These are phyloP conservation scores for Columba guinea DNA, from an alignment of 2,797 vertebrate species.

Conservation along the genomic window DNA sequence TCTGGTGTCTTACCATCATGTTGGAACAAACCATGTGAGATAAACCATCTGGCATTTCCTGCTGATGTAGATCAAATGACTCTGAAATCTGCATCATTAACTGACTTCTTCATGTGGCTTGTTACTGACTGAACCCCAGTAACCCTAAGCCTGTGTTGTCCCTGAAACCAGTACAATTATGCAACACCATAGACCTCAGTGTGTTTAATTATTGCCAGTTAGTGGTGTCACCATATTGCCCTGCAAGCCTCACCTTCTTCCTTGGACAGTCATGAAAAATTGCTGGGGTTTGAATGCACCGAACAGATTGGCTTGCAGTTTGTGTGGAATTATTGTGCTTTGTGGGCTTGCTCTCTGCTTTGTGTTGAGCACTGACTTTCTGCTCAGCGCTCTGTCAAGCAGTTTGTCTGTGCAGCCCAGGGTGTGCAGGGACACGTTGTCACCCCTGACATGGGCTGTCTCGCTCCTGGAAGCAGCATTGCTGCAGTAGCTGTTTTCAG, in stretches of 20 bases:
- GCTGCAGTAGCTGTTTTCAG: neutral
- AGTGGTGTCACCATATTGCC: slow-evolving; percentile 31
- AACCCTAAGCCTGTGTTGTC: neutral
- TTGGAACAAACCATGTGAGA: neutral
- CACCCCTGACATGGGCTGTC: neutral
- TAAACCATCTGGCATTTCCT: neutral
- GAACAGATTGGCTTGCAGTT: neutral
- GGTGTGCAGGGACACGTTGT: neutral
- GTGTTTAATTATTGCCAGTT: slow-evolving; percentile 46
- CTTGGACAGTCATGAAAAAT: neutral
- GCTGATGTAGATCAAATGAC: neutral
- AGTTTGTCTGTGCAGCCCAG: neutral
- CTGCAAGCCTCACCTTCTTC: neutral
- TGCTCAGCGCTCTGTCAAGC: accelerated
- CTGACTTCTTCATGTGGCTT: neutral
- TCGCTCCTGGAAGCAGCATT: neutral
- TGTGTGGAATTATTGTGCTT: neutral
- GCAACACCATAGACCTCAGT: slow-evolving; percentile 9
- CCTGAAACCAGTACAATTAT: neutral
- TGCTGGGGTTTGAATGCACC: neutral
- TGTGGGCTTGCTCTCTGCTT: neutral
- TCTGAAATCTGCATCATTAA: neutral
- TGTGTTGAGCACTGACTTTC: neutral
- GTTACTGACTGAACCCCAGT: neutral
- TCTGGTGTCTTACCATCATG: neutral